phyloP scores from a whole-genome alignment of 1,140 invertebrate genomes.

The Xylocopa sonorina region DNA sequence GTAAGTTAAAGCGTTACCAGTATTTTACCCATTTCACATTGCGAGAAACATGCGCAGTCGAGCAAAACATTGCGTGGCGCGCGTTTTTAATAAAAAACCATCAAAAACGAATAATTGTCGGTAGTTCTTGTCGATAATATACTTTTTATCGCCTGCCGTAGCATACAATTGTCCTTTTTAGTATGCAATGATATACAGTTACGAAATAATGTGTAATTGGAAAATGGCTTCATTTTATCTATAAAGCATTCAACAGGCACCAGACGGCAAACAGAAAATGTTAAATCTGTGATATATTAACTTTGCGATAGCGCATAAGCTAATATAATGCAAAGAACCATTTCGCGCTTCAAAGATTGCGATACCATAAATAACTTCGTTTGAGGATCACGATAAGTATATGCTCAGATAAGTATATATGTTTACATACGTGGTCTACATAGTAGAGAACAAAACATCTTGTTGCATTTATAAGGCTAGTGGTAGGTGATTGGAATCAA shows the following conservation, averaged over 20 bases:
- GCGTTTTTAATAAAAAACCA: background rate
- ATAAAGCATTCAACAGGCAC: constrained; percentile 49
- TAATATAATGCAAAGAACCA: background rate
- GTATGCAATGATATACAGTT: no score
- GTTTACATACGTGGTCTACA: background rate
- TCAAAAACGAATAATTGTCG: background rate
- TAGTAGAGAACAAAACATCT: background rate
- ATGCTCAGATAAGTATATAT: no score
- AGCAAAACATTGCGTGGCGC: background rate
- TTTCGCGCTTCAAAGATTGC: constrained; percentile 5
- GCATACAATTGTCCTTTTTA: background rate
- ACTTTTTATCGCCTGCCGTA: background rate
- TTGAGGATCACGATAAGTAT: constrained; percentile 15
- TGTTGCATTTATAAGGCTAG: no score
- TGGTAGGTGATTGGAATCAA: no score
- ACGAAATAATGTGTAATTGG: background rate
- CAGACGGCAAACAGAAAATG: constrained; percentile 63
- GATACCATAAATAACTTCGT: constrained; percentile 31
- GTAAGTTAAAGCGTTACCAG: background rate
- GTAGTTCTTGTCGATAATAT: background rate
- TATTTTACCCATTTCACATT: background rate
- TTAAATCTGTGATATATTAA: constrained; percentile 34
- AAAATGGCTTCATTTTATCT: background rate
- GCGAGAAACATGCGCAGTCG: background rate
- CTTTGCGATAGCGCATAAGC: constrained; percentile 25